Evolutionary conservation across 1,140 invertebrate genomes (phyloP).

Genomic region (Dinoponera quadriceps): DNA sequence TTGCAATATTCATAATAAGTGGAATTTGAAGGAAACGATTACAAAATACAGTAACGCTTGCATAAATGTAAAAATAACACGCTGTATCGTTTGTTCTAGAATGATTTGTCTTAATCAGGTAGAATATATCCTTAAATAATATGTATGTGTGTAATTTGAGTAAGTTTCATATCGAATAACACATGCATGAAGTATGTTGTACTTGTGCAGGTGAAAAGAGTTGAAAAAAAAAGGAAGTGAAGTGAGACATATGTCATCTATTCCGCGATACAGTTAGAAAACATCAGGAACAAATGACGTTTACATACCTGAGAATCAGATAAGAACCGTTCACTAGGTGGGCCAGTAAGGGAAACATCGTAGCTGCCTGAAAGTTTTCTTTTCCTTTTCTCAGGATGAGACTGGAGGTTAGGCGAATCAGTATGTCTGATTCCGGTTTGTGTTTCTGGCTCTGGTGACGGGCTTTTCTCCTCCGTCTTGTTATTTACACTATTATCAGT

Average conservation of each 20-base stretch:
- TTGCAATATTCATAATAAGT: not conserved
- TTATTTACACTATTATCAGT: slow-evolving; percentile 92
- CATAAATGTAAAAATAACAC: not conserved
- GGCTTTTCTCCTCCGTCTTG: slow-evolving; percentile 80
- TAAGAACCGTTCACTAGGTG: slow-evolving; percentile 88
- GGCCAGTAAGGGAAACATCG: slow-evolving; percentile 89
- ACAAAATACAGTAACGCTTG: not conserved
- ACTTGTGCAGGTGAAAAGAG: not conserved
- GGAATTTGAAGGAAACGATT: not conserved
- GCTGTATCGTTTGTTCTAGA: not conserved
- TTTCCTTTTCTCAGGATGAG: slow-evolving; percentile 88
- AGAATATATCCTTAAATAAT: too few species aligned
- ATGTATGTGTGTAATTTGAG: too few species aligned
- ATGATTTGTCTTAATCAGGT: not conserved
- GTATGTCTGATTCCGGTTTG: slow-evolving; percentile 78
- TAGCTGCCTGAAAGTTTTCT: slow-evolving; percentile 90
- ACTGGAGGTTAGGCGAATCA: slow-evolving; percentile 80
- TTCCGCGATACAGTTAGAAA: not conserved
- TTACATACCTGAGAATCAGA: slow-evolving; percentile 88
- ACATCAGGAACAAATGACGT: not conserved
- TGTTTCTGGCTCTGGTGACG: slow-evolving; percentile 81
- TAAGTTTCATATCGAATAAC: too few species aligned
- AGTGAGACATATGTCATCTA: not conserved
- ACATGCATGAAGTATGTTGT: not conserved
- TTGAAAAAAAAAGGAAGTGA: not conserved